Evolutionary conservation across 2,113 vertebrate genomes (phyloP), one percentile per base, ranked within the genome.

Genomic region (Climacteris rufus): DNA sequence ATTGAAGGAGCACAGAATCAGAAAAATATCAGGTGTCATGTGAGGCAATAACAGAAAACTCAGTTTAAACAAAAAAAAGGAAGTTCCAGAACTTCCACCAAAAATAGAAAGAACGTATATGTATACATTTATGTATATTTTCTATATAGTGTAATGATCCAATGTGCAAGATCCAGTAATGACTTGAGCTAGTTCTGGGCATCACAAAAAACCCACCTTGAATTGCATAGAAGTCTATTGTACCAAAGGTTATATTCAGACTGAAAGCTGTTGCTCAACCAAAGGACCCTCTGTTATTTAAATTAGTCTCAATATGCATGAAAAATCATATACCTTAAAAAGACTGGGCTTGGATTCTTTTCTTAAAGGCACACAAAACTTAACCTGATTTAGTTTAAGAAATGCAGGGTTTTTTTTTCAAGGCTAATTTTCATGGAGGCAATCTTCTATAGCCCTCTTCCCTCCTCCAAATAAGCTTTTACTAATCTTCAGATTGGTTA

Each of bases 211-310:
- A 0, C 2, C 6, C 16, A 37, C 10, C 30, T 56, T 66, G 30
- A 45, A 74, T 31, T 66, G 17, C 74, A 69, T 35, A 23, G 21
- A 95, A 57, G 31, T 44, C 63, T 76, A 13, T 83, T 90, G 27
- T 59, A 74, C 15, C 23, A 82, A 66, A 90, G 76, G 30, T 85
- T 40, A 28, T 79, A 88, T 50, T 91, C 6, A 93, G 47, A 44
- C 25, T 94, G 63, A 94, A 95, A 91, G 50, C 56, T 91, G 59
- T 77, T 89, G 39, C 90, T 94, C 89, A 90, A 54, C 52, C 56
- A 75, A 94, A 79, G 52, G 53, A 75, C 23, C 7, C 81, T 91
- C 70, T 93, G 31, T 88, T 78, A 91, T 93, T 88, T 94, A 96
- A 94, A 94, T 94, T 54, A 91, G 27, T 75, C 33, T 81, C 57